phyloP scores from a whole-genome alignment of 92 coral and sea anemone species.

The Zoanthus sociatus region DNA sequence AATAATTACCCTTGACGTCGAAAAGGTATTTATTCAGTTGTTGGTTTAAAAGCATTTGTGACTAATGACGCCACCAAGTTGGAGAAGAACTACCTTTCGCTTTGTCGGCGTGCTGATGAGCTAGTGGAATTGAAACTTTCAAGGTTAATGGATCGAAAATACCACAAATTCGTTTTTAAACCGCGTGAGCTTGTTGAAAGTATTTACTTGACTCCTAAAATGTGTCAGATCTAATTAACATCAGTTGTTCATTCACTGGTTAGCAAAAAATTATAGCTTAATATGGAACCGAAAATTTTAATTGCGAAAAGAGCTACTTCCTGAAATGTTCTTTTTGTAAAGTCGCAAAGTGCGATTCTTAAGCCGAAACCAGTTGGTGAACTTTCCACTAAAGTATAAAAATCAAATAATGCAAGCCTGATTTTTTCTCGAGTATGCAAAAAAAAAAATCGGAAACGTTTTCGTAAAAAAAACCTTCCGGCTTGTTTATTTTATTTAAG shows the following conservation, averaged over 20 bases:
- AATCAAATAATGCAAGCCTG: background rate
- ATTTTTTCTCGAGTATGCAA: background rate
- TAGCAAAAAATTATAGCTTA: background rate
- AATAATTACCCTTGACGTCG: background rate
- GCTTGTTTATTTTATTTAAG: no score
- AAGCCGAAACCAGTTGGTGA: background rate
- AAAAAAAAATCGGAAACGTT: background rate
- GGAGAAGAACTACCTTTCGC: background rate
- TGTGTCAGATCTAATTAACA: background rate
- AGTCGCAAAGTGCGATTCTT: background rate
- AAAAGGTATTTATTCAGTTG: background rate
- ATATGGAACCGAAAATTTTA: background rate
- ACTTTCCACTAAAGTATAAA: background rate
- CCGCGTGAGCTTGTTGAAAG: background rate
- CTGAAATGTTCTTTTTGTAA: background rate
- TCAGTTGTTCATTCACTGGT: background rate
- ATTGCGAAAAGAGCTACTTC: background rate
- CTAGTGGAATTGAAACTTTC: background rate
- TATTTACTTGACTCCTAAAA: background rate
- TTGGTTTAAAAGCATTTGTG: background rate
- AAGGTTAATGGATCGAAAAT: background rate
- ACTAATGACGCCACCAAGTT: background rate
- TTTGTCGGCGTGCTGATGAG: background rate
- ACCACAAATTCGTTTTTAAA: background rate
- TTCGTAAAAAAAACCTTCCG: no score